These are phyloP conservation scores for Grallaria varia DNA, from an alignment of 2,113 vertebrate species.

Conservation along the genomic window DNA sequence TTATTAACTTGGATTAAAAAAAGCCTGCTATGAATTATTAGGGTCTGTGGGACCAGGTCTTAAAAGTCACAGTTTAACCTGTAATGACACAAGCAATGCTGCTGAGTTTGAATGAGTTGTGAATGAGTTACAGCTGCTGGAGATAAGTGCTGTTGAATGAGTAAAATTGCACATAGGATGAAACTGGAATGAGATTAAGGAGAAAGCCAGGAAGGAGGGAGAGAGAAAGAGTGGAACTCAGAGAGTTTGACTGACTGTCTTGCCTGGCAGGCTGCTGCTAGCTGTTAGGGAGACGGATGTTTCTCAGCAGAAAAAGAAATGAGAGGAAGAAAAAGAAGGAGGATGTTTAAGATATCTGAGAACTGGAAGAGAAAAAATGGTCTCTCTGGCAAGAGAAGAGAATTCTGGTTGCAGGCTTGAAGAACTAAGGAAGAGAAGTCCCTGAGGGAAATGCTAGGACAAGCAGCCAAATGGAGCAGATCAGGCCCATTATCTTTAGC, in stretches of 20 bases:
- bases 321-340: background rate
- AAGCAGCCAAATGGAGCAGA: background rate
- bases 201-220: background rate
- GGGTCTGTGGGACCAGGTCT: background rate
- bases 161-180: background rate
- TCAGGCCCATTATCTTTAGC: slow-evolving; percentile 18
- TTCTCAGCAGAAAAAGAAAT: background rate
- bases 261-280: background rate
- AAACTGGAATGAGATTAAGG: background rate
- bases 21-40: background rate
- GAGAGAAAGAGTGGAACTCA: background rate
- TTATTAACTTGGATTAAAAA: background rate
- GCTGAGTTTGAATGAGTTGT: background rate
- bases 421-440: background rate
- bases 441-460: background rate
- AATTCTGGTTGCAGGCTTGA: background rate
- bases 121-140: background rate
- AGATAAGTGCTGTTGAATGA: background rate
- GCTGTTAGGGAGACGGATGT: background rate
- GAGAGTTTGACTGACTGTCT: background rate
- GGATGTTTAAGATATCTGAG: slow-evolving; percentile 30
- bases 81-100: background rate
- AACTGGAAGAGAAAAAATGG: background rate
- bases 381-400: background rate
- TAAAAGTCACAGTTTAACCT: background rate